Conservation (phyloP, 2,888 invertebrate genomes). For the Cantharis nigra region DNA sequence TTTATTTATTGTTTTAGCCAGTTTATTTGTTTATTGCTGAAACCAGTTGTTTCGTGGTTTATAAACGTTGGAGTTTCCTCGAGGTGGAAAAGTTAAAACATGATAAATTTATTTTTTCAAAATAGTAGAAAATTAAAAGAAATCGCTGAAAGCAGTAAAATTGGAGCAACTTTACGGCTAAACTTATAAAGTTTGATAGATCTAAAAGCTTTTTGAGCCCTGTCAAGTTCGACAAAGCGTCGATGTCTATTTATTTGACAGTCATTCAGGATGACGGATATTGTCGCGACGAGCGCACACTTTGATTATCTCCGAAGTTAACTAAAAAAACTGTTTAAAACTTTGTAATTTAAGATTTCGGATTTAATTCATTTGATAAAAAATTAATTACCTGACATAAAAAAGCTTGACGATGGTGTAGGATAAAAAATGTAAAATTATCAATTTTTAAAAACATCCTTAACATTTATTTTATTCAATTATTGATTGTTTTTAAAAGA, state of each 20-base stretch:
- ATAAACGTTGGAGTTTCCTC: background rate
- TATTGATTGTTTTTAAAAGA: background rate
- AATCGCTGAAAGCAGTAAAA: constrained; percentile 20
- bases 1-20: background rate
- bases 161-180: constrained; percentile 25
- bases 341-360: background rate
- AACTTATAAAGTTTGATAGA: constrained; percentile 33
- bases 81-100: background rate
- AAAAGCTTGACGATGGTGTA: background rate
- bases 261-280: constrained; percentile 32
- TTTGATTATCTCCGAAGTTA: constrained; percentile 30
- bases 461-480: background rate
- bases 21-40: no score
- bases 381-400: background rate
- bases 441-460: background rate
- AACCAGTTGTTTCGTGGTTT: no score
- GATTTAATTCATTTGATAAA: background rate
- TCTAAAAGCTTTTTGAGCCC: constrained; percentile 32
- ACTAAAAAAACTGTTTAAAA: constrained; percentile 11
- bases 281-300: constrained; percentile 22
- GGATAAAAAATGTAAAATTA: background rate
- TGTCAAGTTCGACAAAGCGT: constrained; percentile 30
- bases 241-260: constrained; percentile 31
- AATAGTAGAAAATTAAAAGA: background rate
- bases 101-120: background rate